These are phyloP conservation scores for Rhinogobio ventralis DNA, from an alignment of 2,797 vertebrate species.

Conservation along the genomic window DNA sequence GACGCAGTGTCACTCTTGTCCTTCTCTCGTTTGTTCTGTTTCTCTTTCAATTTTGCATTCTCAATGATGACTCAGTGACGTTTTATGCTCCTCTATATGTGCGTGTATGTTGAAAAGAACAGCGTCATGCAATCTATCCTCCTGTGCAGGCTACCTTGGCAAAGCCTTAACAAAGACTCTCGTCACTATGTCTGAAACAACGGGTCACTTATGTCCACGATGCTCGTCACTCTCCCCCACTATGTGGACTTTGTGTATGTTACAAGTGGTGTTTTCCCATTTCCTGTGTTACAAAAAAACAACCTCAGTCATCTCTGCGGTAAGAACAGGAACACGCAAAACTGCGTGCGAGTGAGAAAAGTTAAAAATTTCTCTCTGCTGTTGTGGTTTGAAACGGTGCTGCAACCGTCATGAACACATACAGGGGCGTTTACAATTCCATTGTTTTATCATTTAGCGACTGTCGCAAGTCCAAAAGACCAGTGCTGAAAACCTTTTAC, in stretches of 20 bases:
- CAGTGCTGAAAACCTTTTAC: constrained; percentile 65
- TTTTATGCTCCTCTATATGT: constrained; percentile 44
- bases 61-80: constrained; percentile 29
- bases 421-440: constrained; percentile 68
- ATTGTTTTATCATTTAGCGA: constrained; percentile 55
- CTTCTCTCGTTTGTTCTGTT: constrained; percentile 22
- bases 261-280: constrained; percentile 55
- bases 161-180: constrained; percentile 58
- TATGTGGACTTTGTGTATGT: constrained; percentile 58
- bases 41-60: constrained; percentile 37
- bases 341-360: constrained; percentile 33
- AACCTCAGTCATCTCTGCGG: constrained; percentile 45
- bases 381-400: constrained; percentile 62
- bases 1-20: neutral
- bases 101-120: constrained; percentile 52
- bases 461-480: constrained; percentile 58
- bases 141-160: constrained; percentile 52
- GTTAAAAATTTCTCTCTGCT: constrained; percentile 52
- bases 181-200: constrained; percentile 43
- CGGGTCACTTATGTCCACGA: constrained; percentile 40
- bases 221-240: constrained; percentile 25
- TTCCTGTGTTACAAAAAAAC: constrained; percentile 59
- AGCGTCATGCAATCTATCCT: constrained; percentile 58
- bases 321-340: constrained; percentile 49
- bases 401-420: constrained; percentile 55